Evolutionary conservation across 1,140 invertebrate genomes (phyloP), one percentile per base, ranked within the genome.

Genomic region (Wiebesia pumilae): DNA sequence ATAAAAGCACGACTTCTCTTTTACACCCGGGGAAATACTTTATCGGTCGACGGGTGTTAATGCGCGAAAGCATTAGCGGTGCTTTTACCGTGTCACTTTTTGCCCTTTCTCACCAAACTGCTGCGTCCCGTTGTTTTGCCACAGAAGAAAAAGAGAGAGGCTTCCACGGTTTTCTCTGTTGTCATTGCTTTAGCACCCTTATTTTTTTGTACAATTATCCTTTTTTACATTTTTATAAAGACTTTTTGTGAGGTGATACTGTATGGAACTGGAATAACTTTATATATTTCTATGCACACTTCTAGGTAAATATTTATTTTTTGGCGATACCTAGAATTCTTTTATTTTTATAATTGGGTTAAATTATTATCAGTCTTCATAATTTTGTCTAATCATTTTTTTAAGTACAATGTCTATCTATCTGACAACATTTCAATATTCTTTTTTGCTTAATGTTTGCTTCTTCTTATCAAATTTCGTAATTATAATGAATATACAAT

Each of bases 41-140:
- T 92, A 91, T 90, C 88, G 88, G 85, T 43, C 87, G 90, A 91
- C 90, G 91, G 93, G 93, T 92, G 92, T 91, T 93, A 92, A 93
- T 92, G 91, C 89, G 91, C 92, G 92, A 91, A 90, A 87, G 90
- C 92, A 93, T 94, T 93, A 93, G 92, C 90, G 90, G 91, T 90
- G 91, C 91, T 92, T 92, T 93, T 90, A 92, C 89, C 85, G 89
- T 92, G 91, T 92, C 91, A 91, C 89, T 89, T 89, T 89, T 79
- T 62, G 84, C 89, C 89, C 89, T 83, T 54, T 71, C 47, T 80
- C 71, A 38, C 77, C 35, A 27, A 75, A 47, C 27, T 79, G 47
- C 47, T 19, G 47, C 67, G 54, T 85, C 84, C 81, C 33, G 24
- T 83, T 19, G 14, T 67, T 54, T 6, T 40, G 40, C 65, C 35